Conservation (phyloP, 2,888 invertebrate genomes). For the Pomacea canaliculata region DNA sequence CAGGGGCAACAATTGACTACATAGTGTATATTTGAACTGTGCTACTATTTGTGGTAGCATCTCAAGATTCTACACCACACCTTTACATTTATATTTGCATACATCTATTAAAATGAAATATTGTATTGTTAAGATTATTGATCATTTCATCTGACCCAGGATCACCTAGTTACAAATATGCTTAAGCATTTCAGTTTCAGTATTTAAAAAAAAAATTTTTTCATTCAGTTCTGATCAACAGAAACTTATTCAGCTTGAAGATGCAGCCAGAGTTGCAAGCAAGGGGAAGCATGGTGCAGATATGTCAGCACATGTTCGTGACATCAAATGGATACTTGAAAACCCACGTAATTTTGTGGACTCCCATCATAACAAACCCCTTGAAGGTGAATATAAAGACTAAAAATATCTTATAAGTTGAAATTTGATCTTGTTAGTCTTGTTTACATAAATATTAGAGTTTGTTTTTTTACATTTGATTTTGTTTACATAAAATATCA, state of each 20-base stretch:
- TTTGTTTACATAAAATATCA: background rate
- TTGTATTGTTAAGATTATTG: too few relatives aligned
- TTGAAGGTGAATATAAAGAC: conserved; percentile 73
- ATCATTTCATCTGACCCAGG: too few relatives aligned
- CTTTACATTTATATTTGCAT: too few relatives aligned
- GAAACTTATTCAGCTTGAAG: conserved; percentile 85
- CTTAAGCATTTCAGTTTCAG: too few relatives aligned
- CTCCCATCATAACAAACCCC: conserved; percentile 85
- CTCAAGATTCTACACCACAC: too few relatives aligned
- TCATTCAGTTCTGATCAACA: conserved; percentile 68
- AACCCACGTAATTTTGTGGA: conserved; percentile 87
- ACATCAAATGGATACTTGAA: conserved; percentile 90
- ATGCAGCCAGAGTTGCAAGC: conserved; percentile 86
- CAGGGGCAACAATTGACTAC: too few relatives aligned
- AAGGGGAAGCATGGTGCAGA: conserved; percentile 78
- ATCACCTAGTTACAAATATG: too few relatives aligned
- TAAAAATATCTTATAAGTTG: background rate
- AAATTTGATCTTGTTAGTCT: background rate
- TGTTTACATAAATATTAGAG: background rate
- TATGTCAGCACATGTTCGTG: conserved; percentile 78
- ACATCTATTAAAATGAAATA: too few relatives aligned
- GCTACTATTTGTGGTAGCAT: too few relatives aligned
- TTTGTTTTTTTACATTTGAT: background rate
- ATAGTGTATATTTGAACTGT: too few relatives aligned
- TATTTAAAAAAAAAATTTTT: background rate